A percentile compares a stretch with the other conserved stretches of the same genome.
Evolutionary conservation across 1,140 invertebrate genomes (phyloP).

Genomic region (Nymphalis io): DNA sequence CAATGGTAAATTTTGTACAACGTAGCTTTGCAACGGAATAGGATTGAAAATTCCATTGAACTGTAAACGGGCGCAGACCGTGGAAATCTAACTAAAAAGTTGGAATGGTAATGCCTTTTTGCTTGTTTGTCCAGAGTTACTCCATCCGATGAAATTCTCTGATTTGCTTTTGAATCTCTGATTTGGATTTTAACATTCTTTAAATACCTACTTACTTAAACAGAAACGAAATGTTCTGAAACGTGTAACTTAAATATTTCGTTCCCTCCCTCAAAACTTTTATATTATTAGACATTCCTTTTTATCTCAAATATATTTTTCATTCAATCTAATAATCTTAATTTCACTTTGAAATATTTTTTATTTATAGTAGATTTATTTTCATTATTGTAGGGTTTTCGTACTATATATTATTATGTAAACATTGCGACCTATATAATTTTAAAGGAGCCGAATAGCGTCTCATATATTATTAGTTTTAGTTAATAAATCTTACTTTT

Average conservation of each 20-base stretch:
- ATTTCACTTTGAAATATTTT: conserved; percentile 21
- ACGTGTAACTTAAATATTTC: conserved; percentile 44
- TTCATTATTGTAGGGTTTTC: too few species aligned
- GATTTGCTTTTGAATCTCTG: conserved; percentile 55
- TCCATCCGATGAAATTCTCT: conserved; percentile 49
- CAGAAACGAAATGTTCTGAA: conserved; percentile 38
- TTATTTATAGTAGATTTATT: neutral
- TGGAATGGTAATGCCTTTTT: conserved; percentile 58
- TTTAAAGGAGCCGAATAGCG: too few species aligned
- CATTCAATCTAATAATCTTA: conserved; percentile 27
- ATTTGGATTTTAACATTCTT: conserved; percentile 45
- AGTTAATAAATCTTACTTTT: neutral
- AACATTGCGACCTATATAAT: neutral
- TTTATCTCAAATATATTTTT: conserved; percentile 38
- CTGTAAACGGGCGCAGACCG: conserved; percentile 57
- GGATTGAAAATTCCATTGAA: conserved; percentile 68
- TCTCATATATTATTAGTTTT: too few species aligned
- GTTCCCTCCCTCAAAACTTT: conserved; percentile 38
- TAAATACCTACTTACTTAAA: conserved; percentile 42
- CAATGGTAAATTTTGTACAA: conserved; percentile 52
- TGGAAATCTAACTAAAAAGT: conserved; percentile 71
- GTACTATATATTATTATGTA: neutral
- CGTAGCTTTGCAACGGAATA: conserved; percentile 57
- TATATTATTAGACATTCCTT: conserved; percentile 40
- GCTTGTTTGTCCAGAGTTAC: conserved; percentile 52